Evolutionary conservation across 2,113 vertebrate genomes (phyloP), one percentile per base, ranked within the genome.

Genomic region (Tetraodon nigroviridis): DNA sequence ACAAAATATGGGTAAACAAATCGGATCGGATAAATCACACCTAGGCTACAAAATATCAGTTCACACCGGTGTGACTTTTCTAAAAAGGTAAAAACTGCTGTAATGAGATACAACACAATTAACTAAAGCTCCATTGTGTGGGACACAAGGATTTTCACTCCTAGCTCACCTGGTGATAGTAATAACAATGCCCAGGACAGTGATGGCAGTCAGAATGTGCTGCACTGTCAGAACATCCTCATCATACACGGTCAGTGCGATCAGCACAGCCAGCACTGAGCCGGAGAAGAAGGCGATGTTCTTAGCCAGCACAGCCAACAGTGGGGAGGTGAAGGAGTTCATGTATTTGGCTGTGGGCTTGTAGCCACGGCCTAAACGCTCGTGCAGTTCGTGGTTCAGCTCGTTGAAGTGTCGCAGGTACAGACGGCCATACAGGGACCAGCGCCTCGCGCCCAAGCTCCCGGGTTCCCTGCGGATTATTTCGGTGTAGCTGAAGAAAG

Each of bases 281-380:
- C 96, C 97, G 3, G 97, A 97, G 61, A 99, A 98, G 89, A 99
- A 99, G 50, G 95, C 94, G 7, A 97, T 81, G 0, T 99, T 98
- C 90, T 98, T 97, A 64, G 97, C 96, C 58, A 98, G 87, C 5
- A 99, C 91, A 0, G 95, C 94, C 77, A 97, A 87, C 66, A 98
- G 87, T 0, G 97, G 97, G 0, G 97, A 98, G 66, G 95, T 92
- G 67, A 99, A 99, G 66, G 95, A 98, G 90, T 98, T 98, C 97
- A 99, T 99, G 82, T 99, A 99, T 81, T 98, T 98, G 80, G 96
- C 96, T 42, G 97, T 96, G 0, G 96, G 93, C 63, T 98, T 98
- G 86, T 99, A 98, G 56, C 95, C 97, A 21, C 94, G 93, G 82
- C 88, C 95, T 72, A 99, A 92, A 59, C 97, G 93, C 0, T 95